Evolutionary conservation across 2,797 vertebrate species (phyloP).

Genomic region (Sebastes kiyomatsui): DNA sequence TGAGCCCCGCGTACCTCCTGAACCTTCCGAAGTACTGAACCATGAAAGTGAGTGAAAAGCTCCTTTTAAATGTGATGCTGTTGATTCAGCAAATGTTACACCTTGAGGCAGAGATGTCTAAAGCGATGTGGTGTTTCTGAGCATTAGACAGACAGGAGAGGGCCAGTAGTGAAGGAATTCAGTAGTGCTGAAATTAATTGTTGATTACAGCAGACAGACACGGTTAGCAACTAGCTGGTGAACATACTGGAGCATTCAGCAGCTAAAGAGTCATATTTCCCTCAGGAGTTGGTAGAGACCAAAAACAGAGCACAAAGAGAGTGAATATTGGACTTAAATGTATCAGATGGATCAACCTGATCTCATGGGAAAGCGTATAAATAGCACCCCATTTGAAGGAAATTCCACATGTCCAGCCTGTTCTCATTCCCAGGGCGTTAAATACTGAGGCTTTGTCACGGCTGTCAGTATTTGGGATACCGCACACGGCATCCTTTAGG

Average conservation of each 20-base stretch:
- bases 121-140: neutral
- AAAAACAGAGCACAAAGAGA: neutral
- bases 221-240: neutral
- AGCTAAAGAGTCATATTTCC: neutral
- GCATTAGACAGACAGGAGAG: neutral
- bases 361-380: neutral
- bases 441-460: too few species aligned
- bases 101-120: neutral
- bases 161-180: neutral
- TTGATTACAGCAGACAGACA: neutral
- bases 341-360: neutral
- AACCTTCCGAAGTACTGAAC: neutral
- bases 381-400: neutral
- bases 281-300: neutral
- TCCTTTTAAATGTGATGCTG: neutral
- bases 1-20: too few species aligned
- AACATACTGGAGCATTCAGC: neutral
- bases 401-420: too few species aligned
- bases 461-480: too few species aligned
- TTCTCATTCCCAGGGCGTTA: too few species aligned
- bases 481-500: too few species aligned
- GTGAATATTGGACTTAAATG: neutral
- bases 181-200: neutral
- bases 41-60: neutral
- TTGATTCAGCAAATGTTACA: neutral